Evolutionary conservation across 1,140 invertebrate genomes (phyloP).

Genomic region (Myzus persicae): DNA sequence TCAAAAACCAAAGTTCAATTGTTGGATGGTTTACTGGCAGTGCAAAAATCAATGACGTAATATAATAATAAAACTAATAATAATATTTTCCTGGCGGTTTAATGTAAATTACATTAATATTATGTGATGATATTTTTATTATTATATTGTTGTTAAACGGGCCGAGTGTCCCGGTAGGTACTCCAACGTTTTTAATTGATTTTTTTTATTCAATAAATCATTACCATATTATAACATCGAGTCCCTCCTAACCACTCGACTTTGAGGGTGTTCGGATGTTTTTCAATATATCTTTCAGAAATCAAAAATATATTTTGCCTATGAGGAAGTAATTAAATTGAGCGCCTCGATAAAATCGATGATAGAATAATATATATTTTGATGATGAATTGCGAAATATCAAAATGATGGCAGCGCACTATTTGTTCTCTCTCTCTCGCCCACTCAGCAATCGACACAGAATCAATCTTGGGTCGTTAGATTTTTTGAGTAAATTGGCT

Average conservation of each 20-base stretch:
- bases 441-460: no score
- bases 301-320: no score
- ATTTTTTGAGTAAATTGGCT: background rate
- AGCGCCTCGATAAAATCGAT: no score
- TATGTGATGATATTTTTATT: background rate
- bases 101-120: background rate
- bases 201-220: no score
- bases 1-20: background rate
- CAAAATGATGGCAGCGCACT: background rate
- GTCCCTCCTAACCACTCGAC: no score
- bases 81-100: background rate
- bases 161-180: no score
- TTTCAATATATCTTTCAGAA: no score
- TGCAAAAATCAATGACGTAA: background rate
- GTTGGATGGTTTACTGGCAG: background rate
- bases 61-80: conserved; percentile 9
- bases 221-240: no score
- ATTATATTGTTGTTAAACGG: background rate
- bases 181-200: no score
- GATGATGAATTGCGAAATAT: background rate
- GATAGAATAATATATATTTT: background rate
- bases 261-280: no score
- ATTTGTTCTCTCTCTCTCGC: background rate
- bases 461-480: no score
- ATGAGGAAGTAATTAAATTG: no score